Evolutionary conservation across 2,888 invertebrate genomes (phyloP).

Genomic region (Nomada lathburiana): DNA sequence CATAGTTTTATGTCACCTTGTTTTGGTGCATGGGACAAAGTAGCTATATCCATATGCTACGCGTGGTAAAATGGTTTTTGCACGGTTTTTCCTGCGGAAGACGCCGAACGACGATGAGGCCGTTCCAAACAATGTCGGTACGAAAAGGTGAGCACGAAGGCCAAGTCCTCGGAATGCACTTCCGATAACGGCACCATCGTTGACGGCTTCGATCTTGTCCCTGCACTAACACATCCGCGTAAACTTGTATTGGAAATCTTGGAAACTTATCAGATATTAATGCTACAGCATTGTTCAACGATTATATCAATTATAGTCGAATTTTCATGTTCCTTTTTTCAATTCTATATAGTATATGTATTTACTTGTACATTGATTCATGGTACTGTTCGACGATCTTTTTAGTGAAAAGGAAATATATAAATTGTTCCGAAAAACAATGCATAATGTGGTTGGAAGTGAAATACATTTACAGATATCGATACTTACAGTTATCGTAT

Average conservation of each 20-base stretch:
- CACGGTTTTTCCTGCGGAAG: slow-evolving; percentile 80
- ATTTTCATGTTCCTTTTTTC: background rate
- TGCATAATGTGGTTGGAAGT: background rate
- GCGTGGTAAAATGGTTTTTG: slow-evolving; percentile 77
- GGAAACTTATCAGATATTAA: slow-evolving; percentile 26
- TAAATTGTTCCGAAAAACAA: background rate
- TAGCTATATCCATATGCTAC: slow-evolving; percentile 69
- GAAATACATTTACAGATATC: slow-evolving; percentile 1
- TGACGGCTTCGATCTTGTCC: slow-evolving; percentile 50
- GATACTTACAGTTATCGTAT: slow-evolving; percentile 16
- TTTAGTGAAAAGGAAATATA: slow-evolving; percentile 1
- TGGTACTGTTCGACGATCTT: background rate
- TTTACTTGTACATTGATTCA: background rate
- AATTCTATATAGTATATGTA: background rate
- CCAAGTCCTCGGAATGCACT: slow-evolving; percentile 58
- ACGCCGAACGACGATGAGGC: slow-evolving; percentile 64
- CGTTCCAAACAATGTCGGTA: slow-evolving; percentile 72
- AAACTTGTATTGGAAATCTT: slow-evolving; percentile 26
- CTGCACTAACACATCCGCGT: slow-evolving; percentile 6
- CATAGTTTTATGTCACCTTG: slow-evolving; percentile 45
- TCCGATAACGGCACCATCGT: slow-evolving; percentile 62
- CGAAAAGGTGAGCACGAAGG: slow-evolving; percentile 77
- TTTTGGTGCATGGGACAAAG: slow-evolving; percentile 26
- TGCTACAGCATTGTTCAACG: background rate
- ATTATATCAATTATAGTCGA: background rate